Conservation (phyloP, 2,888 invertebrate species). For the Ephialtes manifestator region DNA sequence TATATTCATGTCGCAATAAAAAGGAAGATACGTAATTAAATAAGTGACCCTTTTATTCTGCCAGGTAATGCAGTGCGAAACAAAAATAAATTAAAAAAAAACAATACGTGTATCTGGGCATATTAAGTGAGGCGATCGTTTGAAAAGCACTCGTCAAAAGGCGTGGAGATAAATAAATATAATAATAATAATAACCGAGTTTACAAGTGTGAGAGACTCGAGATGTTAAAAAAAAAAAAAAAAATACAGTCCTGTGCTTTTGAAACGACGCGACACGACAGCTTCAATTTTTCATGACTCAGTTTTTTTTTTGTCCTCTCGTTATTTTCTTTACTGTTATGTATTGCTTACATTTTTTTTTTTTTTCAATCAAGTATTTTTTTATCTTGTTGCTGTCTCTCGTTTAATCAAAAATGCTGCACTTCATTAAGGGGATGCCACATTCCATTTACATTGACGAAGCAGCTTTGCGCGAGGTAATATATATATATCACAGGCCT, state of each 20-base stretch:
- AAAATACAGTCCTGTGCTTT: slow-evolving; percentile 14
- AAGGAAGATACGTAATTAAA: slow-evolving; percentile 60
- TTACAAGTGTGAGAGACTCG: slow-evolving; percentile 8
- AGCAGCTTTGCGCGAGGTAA: slow-evolving; percentile 81
- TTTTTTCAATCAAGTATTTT: slow-evolving; percentile 68
- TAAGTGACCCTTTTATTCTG: slow-evolving; percentile 57
- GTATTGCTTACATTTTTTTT: slow-evolving; percentile 1
- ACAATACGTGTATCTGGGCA: neutral
- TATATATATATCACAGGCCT: slow-evolving; percentile 61
- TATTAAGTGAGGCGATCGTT: slow-evolving; percentile 17
- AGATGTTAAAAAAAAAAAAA: too few species aligned
- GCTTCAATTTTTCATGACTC: slow-evolving; percentile 1
- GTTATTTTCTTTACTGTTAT: slow-evolving; percentile 25
- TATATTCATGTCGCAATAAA: slow-evolving; percentile 68
- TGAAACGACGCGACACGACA: slow-evolving; percentile 48
- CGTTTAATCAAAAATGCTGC: slow-evolving; percentile 82
- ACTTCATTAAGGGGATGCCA: slow-evolving; percentile 84
- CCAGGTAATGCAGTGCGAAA: slow-evolving; percentile 67
- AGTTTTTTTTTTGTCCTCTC: slow-evolving; percentile 25
- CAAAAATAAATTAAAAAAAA: slow-evolving; percentile 31
- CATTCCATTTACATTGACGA: slow-evolving; percentile 86
- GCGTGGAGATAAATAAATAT: neutral
- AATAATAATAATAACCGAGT: slow-evolving; percentile 1
- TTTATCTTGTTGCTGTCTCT: slow-evolving; percentile 24
- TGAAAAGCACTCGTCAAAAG: slow-evolving; percentile 26